Base-by-base conservation (phyloP, 2,888 invertebrate species). In the Athetis lepigone region DNA sequence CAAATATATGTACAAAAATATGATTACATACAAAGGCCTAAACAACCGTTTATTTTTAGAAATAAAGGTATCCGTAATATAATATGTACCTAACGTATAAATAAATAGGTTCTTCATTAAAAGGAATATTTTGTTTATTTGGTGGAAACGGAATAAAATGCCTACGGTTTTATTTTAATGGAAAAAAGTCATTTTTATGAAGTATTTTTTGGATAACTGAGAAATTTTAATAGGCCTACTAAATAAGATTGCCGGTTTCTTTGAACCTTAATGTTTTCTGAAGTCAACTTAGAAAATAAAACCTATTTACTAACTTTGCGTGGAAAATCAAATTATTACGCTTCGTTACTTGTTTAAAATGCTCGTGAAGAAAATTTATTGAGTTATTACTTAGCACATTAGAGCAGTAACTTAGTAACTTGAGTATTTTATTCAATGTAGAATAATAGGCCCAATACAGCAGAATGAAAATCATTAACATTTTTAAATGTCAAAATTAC, bases 261-360 rank as follows among this genome's bases (percentile, higher is more conserved):
- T 45, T 37, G 8, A 39, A 4, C 36, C 2, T 33, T 33, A 1
- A 25, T 21, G 33, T 61, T 49, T 33, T 61, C 13, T 9, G 8
- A 37, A 42, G 6, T 18, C n/a, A 19, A 16, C 39, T 25, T 13
- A 9, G 11, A 45, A n/a, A 29, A n/a, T 19, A n/a, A 60, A 51
- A 49, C 21, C 18, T 57, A 21, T 60, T 60, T 18, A 47, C n/a
- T n/a, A 69, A 61, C 36, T 61, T 61, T 50, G 16, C 16, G 54
- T 55, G 39, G 46, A 42, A 40, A 61, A 45, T 36, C 1, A 2
- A 68, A 29, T 70, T 55, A 70, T 62, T 29, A 55, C 27, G 40
- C 70, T 42, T 11, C 27, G 11, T 50, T 63, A 46, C 21, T 11
- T 46, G n/a, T 40, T 27, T 18, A 39, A 21, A 25, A 52, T 27